Evolutionary conservation across 2,113 vertebrate species (phyloP).

Genomic region (Zootoca vivipara): DNA sequence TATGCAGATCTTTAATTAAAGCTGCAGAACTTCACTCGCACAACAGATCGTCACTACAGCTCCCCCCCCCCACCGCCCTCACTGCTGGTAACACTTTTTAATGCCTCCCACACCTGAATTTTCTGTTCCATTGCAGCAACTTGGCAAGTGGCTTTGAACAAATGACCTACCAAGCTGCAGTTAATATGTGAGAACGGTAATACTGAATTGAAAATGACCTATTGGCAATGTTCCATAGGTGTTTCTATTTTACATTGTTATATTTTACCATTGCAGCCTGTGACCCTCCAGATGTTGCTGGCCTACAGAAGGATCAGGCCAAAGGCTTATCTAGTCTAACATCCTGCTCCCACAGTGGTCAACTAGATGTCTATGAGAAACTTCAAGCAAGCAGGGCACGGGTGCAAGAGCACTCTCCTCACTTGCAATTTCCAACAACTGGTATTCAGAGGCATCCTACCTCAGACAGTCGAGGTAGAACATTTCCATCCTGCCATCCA

Average conservation of each 20-base stretch:
- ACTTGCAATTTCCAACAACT: too few species aligned
- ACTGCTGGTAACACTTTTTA: not conserved
- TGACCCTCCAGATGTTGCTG: not conserved
- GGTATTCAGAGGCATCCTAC: too few species aligned
- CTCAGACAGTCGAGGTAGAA: too few species aligned
- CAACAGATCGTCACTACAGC: not conserved
- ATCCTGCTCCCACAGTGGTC: too few species aligned
- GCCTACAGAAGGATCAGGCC: too few species aligned
- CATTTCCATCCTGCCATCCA: too few species aligned
- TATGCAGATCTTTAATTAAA: not conserved
- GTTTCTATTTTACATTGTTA: not conserved
- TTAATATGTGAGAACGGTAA: not conserved
- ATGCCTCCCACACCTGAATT: not conserved
- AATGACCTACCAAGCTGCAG: not conserved
- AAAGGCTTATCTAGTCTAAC: too few species aligned
- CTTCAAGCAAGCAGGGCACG: too few species aligned
- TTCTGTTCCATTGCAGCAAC: not conserved
- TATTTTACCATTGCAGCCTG: not conserved
- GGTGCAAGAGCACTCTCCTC: too few species aligned
- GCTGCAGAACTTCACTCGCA: not conserved
- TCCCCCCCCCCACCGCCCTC: not conserved
- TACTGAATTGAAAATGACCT: not conserved
- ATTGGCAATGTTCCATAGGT: not conserved
- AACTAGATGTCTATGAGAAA: too few species aligned
- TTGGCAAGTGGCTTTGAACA: not conserved